Evolutionary conservation across 2,888 invertebrate species (phyloP).

Genomic region (Tetragonula carbonaria): DNA sequence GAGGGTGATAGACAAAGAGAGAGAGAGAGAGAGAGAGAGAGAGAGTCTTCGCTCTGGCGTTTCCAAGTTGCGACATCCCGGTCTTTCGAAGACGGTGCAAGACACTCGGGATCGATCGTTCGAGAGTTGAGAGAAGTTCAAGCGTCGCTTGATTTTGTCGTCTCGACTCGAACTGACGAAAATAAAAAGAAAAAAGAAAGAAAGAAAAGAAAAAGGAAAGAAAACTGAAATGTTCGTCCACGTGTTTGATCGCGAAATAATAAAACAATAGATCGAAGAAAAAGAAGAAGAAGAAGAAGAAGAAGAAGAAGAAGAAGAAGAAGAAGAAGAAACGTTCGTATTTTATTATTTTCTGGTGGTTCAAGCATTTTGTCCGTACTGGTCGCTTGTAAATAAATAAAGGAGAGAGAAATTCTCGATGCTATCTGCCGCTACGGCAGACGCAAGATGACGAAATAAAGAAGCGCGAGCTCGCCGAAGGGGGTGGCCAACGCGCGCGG

Average conservation of each 20-base stretch:
- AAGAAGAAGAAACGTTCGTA: too few species aligned
- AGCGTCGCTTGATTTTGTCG: background rate
- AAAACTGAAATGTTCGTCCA: too few species aligned
- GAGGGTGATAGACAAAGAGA: background rate
- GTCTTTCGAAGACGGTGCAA: background rate
- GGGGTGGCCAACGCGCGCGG: constrained; percentile 22
- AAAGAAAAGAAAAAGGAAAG: background rate
- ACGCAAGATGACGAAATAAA: background rate
- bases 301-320: too few species aligned
- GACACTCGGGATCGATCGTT: background rate
- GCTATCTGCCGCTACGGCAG: too few species aligned
- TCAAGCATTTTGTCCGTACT: too few species aligned
- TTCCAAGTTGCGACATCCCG: constrained; percentile 10
- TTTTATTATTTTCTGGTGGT: too few species aligned
- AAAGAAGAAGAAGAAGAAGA: too few species aligned
- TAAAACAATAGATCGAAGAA: too few species aligned
- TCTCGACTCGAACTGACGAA: background rate
- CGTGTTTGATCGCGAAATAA: too few species aligned
- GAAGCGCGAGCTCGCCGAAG: background rate
- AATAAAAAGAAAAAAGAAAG: background rate
- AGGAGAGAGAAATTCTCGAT: background rate
- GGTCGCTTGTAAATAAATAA: too few species aligned
- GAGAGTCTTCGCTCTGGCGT: constrained; percentile 12
- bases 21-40: constrained; percentile 10
- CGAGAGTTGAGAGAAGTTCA: background rate